These are phyloP conservation scores for Phrynocephalus versicolor DNA, from an alignment of 2,113 vertebrate genomes.

Conservation along the genomic window DNA sequence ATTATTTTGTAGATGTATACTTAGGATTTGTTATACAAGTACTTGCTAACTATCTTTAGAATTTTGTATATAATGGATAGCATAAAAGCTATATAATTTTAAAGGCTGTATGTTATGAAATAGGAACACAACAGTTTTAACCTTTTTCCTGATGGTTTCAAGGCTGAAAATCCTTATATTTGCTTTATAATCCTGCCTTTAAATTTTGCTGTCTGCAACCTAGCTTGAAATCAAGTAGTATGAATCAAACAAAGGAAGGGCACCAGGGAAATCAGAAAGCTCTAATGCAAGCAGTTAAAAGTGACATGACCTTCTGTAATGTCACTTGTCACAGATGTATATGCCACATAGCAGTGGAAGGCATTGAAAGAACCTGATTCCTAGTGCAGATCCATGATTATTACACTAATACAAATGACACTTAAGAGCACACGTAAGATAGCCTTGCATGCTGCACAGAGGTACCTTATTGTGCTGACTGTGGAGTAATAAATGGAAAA, in stretches of 20 bases:
- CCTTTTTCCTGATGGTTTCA: conserved; percentile 34
- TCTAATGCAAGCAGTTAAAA: conserved; percentile 95
- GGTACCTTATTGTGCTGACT: conserved; percentile 28
- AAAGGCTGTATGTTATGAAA: conserved; percentile 4
- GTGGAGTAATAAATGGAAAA: conserved; percentile 38
- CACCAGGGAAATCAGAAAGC: conserved; percentile 95
- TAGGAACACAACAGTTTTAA: conserved; percentile 19
- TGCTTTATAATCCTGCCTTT: conserved; percentile 58
- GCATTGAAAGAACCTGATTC: conserved; percentile 72
- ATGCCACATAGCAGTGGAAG: conserved; percentile 76
- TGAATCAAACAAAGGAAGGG: conserved; percentile 82
- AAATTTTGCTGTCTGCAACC: conserved; percentile 71
- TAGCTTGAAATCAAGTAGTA: conserved; percentile 76
- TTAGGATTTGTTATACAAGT: neutral
- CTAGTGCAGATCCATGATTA: conserved; percentile 66
- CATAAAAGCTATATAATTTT: neutral
- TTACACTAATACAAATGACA: conserved; percentile 73
- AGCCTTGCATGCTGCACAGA: conserved; percentile 33
- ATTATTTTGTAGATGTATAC: neutral
- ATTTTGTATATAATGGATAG: neutral
- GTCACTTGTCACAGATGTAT: conserved; percentile 91
- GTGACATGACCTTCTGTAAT: conserved; percentile 98
- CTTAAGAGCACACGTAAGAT: conserved; percentile 68
- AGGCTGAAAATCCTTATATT: conserved; percentile 39
- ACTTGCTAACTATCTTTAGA: neutral